Evolutionary conservation across 2,113 vertebrate species (phyloP), one percentile per base, ranked within the genome.

Genomic region (Pavo muticus): DNA sequence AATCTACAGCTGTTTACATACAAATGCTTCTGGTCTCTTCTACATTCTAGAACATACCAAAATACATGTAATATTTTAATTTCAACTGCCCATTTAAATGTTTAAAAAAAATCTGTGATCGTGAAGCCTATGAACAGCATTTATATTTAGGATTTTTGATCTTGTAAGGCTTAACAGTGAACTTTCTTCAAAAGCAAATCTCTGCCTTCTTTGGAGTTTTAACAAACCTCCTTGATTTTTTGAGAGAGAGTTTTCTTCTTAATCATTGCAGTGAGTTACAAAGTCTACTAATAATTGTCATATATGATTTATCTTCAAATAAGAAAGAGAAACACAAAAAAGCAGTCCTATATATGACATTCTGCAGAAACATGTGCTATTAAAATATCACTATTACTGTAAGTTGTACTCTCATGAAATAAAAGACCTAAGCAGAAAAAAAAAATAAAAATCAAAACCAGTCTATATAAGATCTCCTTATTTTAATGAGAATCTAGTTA

Each of bases 1-100:
- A 56, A 35, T 50, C 29, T 87, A 24, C 18, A 68, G n/a, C 25
- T 65, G 75, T 64, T 65, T 76, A 44, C 60, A 40, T 61, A 32
- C 20, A 87, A 74, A 25, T 71, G 54, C 50, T 81, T 92, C 45
- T 74, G 40, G 27, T 75, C 29, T 68, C 7, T 68, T 15, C 27
- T 81, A 17, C 78, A 40, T 89, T 87, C 70, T 76, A 71, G 39
- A 87, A 74, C 56, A 56, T 29, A 68, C 54, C 18, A 81, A 27
- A 40, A 63, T 61, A 45, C 9, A 30, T 50, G 72, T 10, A 12
- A 6, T 44, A 7, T 29, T 32, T 71, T 0, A 71, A 68, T 72
- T 85, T 82, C 29, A 50, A 14, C 45, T 91, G 17, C 5, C 10
- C 2, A 25, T 65, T 69, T 20, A 21, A 52, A 6, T 0, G 0